phyloP scores from a whole-genome alignment of 2,113 vertebrate genomes.

The Pteropus alecto region DNA sequence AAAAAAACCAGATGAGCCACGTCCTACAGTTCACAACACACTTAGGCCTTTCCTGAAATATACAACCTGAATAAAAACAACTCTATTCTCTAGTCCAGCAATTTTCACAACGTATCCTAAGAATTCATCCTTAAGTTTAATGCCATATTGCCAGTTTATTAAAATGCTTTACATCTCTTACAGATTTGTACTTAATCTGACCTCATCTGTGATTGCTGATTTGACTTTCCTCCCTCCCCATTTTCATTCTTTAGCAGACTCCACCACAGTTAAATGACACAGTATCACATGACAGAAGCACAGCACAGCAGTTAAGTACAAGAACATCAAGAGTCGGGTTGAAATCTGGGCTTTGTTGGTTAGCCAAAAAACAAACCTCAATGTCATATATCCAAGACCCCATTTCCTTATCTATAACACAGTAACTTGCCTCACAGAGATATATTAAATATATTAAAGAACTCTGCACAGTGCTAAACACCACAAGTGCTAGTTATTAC shows the following conservation, averaged over 20 bases:
- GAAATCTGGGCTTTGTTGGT: background rate
- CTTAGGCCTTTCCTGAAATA: background rate
- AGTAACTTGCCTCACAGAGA: background rate
- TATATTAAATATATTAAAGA: background rate
- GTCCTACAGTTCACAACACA: background rate
- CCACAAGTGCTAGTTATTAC: background rate
- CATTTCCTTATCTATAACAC: background rate
- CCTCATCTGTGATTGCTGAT: background rate
- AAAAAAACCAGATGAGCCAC: background rate
- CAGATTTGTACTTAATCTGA: background rate
- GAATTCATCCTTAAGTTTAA: slow-evolving; percentile 5
- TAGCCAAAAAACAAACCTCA: background rate
- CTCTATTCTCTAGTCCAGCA: background rate
- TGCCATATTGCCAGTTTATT: background rate
- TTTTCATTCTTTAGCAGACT: background rate
- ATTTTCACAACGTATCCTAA: background rate
- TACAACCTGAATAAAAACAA: background rate
- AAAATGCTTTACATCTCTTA: background rate
- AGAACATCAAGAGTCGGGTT: background rate
- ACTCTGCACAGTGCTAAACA: background rate
- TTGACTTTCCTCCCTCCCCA: background rate
- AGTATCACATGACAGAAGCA: background rate
- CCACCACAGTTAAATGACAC: background rate
- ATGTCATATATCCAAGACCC: background rate
- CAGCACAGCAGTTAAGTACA: background rate